Base-by-base conservation (phyloP, 2,113 vertebrate genomes). In the Chascanopsetta lugubris region DNA sequence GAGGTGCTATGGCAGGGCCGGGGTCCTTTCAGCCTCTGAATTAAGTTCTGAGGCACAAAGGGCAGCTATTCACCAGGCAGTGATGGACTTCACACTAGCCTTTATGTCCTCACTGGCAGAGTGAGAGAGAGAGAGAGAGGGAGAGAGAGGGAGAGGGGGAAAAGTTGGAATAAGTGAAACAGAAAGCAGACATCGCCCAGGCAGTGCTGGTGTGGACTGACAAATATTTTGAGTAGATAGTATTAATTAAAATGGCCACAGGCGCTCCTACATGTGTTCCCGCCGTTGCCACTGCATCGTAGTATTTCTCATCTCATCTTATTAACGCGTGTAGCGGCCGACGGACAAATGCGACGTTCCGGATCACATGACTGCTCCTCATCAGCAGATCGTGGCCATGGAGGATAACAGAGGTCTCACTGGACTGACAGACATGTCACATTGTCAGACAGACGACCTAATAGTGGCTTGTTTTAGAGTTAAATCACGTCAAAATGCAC, bases 31-130 rank as follows among this genome's bases (percentile, higher is more conserved):
- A 85, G 71, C 47, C 47, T 65, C 51, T 88, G 88, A 89, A 90
- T 90, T 88, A 88, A 83, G 88, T 87, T 88, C 71, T 61, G 89
- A 82, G 85, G 74, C 84, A 91, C 79, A 92, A 84, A 86, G 81
- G 81, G 66, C 90, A 34, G 1, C 84, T 84, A 82, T 85, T 91
- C 87, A 89, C 68, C 80, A 75, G 73, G 67, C 69, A 82, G 85
- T 88, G 90, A 87, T 86, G 86, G 87, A 88, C 90, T 86, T 88
- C 83, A 82, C 83, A 79, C 85, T 71, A 40, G 80, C 76, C 81
- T 87, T 86, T 89, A 85, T 89, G 83, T 81, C 69, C 79, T 81
- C 69, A 51, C 68, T 82, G 80, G 75, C 77, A 79, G 79, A 54
- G 64, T 61, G 49, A 73, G 45, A 63, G 62, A 54, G 38, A 72